Evolutionary conservation across 2,797 vertebrate genomes (phyloP).

Genomic region (Crocidura indochinensis): DNA sequence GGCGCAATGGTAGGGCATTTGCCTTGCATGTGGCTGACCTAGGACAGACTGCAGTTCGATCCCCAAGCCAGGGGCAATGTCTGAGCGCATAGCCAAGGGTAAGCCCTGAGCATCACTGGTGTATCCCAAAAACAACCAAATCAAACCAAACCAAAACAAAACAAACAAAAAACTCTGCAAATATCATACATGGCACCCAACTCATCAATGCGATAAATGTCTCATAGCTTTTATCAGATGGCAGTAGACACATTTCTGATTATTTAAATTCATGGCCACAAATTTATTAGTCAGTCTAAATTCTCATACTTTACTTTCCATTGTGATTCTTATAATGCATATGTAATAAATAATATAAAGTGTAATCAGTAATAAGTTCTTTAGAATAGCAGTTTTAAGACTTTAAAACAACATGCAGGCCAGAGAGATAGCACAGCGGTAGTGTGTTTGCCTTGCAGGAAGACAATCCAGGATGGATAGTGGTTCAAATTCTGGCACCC

Average conservation of each 20-base stretch:
- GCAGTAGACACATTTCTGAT: slow-evolving; percentile 59
- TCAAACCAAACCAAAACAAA: too few relatives aligned
- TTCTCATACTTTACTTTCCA: slow-evolving; percentile 71
- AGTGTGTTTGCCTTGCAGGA: too few relatives aligned
- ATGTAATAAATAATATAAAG: slow-evolving; percentile 74
- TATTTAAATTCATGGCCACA: slow-evolving; percentile 58
- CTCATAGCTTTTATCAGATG: slow-evolving; percentile 11
- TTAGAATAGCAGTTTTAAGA: slow-evolving; percentile 73
- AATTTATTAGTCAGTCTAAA: slow-evolving; percentile 73
- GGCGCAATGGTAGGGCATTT: too few relatives aligned
- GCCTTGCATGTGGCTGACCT: too few relatives aligned
- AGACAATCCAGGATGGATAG: too few relatives aligned
- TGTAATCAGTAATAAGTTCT: slow-evolving; percentile 69
- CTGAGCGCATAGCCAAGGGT: too few relatives aligned
- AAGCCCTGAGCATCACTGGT: too few relatives aligned
- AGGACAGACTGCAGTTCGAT: too few relatives aligned
- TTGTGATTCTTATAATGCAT: slow-evolving; percentile 63
- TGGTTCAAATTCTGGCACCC: too few relatives aligned
- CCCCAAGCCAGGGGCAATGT: too few relatives aligned
- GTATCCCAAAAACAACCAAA: too few relatives aligned
- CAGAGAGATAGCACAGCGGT: too few relatives aligned
- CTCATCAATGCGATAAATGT: slow-evolving; percentile 49
- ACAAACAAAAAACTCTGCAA: neutral
- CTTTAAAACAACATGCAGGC: slow-evolving; percentile 66
- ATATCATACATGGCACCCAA: neutral